Evolutionary conservation across 2,113 vertebrate genomes (phyloP).

Genomic region (Spea multiplicata): DNA sequence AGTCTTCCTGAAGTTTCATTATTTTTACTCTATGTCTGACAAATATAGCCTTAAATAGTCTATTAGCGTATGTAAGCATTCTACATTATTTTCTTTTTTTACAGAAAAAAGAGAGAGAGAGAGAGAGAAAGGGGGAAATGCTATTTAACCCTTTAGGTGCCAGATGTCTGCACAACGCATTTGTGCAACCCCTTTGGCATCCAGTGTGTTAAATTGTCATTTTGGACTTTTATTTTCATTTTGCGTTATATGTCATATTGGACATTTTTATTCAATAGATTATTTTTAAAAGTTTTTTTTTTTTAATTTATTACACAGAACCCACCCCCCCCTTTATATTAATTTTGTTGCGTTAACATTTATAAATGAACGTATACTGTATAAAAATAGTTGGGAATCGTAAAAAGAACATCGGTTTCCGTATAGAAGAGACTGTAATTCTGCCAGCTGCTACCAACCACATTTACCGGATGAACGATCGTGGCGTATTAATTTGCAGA

Average conservation of each 20-base stretch:
- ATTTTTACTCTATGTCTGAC: no score
- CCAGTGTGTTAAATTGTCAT: no score
- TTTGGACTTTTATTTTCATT: no score
- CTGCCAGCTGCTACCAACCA: neutral
- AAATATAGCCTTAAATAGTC: no score
- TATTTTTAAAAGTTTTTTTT: neutral
- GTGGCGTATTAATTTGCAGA: neutral
- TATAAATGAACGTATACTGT: neutral
- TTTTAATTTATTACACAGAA: neutral
- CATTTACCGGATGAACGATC: neutral
- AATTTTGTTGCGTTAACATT: neutral
- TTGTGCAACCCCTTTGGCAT: no score
- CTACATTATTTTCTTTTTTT: no score
- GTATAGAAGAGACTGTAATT: neutral
- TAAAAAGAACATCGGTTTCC: neutral
- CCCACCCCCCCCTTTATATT: neutral
- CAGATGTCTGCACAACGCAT: no score
- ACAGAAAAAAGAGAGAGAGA: no score
- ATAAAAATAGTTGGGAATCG: neutral
- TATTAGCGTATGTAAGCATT: no score
- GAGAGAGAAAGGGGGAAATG: no score
- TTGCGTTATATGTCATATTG: neutral
- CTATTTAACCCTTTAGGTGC: no score
- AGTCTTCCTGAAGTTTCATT: no score
- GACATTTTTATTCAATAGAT: neutral